A percentile compares a stretch with the other conserved stretches of the same genome.
These are phyloP conservation scores for Phenacoccus solenopsis DNA, from an alignment of 1,140 invertebrate species.

Conservation along the genomic window DNA sequence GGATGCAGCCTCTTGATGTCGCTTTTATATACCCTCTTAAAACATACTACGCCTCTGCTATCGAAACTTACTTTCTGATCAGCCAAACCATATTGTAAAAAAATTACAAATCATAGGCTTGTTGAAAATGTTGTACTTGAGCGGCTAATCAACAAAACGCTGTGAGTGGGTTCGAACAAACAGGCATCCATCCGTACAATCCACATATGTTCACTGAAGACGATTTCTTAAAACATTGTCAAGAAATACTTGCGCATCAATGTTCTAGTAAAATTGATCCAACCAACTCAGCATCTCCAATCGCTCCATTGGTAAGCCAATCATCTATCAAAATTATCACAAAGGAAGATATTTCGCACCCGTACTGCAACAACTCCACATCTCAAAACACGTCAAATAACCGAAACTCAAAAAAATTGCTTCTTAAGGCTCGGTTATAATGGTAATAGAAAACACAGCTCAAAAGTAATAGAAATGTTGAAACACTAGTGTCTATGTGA, in stretches of 20 bases:
- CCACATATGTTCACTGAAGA: background rate
- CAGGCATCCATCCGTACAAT: conserved; percentile 21
- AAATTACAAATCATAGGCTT: conserved; percentile 29
- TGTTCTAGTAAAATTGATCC: background rate
- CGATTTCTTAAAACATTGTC: background rate
- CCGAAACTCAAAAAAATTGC: too few relatives aligned
- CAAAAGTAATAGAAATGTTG: too few relatives aligned
- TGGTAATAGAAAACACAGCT: too few relatives aligned
- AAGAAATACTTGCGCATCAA: background rate
- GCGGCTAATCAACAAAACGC: conserved; percentile 18
- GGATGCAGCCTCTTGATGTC: conserved; percentile 31
- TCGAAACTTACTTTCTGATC: conserved; percentile 29
- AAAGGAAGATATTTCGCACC: background rate
- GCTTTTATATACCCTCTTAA: conserved; percentile 28
- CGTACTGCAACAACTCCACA: too few relatives aligned
- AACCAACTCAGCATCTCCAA: background rate
- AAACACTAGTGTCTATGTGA: too few relatives aligned
- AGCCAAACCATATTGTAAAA: conserved; percentile 28
- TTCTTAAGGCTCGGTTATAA: too few relatives aligned
- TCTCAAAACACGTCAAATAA: too few relatives aligned
- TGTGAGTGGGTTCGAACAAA: conserved; percentile 21
- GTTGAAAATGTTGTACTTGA: conserved; percentile 20
- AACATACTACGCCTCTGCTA: conserved; percentile 26
- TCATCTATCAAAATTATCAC: background rate
- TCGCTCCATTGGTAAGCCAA: background rate